Evolutionary conservation across 2,888 invertebrate species (phyloP).

Genomic region (Cyrtodaria siliqua): DNA sequence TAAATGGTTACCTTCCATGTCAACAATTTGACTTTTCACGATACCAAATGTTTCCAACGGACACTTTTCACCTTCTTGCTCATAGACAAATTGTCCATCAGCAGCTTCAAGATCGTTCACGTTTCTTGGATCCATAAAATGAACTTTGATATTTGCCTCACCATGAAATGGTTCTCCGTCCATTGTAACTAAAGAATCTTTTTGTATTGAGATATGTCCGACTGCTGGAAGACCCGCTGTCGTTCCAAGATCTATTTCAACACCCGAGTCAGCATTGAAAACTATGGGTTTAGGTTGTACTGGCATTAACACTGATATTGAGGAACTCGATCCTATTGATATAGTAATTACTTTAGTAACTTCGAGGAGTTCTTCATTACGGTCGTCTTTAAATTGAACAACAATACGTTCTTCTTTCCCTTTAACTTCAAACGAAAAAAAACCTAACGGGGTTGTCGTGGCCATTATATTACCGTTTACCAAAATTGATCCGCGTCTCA

Average conservation of each 20-base stretch:
- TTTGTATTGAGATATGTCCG: slow-evolving; percentile 30
- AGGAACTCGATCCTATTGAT: slow-evolving; percentile 8
- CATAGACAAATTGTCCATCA: slow-evolving; percentile 41
- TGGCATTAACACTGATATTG: slow-evolving; percentile 21
- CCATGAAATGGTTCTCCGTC: slow-evolving; percentile 34
- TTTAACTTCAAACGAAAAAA: slow-evolving; percentile 35
- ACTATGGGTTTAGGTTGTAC: slow-evolving; percentile 37
- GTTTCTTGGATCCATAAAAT: slow-evolving; percentile 51
- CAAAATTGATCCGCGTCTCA: slow-evolving; percentile 25
- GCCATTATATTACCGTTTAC: slow-evolving; percentile 22
- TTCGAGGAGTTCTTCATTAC: slow-evolving; percentile 25
- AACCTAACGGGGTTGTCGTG: slow-evolving; percentile 32
- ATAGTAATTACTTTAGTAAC: slow-evolving; percentile 33
- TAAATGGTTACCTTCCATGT: slow-evolving; percentile 20
- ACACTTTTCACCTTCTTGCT: slow-evolving; percentile 19
- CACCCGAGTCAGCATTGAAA: slow-evolving; percentile 18
- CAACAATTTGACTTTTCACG: slow-evolving; percentile 33
- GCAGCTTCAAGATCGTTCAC: slow-evolving; percentile 35
- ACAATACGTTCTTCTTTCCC: slow-evolving; percentile 14
- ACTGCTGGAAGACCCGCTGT: slow-evolving; percentile 5
- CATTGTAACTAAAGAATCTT: slow-evolving; percentile 27
- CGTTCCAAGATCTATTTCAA: slow-evolving; percentile 24
- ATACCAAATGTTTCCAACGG: slow-evolving; percentile 51
- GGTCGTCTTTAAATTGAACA: slow-evolving; percentile 27
- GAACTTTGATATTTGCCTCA: slow-evolving; percentile 27